phyloP scores from a whole-genome alignment of 2,113 vertebrate genomes.

The Hippopotamus amphibius region DNA sequence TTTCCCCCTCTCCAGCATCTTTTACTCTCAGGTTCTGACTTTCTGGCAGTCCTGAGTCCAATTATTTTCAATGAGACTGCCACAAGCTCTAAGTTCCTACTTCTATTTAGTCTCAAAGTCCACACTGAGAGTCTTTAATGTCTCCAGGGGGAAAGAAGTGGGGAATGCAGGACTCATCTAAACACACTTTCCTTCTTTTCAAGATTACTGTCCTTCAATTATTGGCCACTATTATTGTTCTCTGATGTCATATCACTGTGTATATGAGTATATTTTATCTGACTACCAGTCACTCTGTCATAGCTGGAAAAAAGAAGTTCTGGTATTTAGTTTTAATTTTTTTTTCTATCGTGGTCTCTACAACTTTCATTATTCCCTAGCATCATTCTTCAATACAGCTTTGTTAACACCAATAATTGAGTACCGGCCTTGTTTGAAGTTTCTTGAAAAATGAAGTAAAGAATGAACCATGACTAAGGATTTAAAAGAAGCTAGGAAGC shows the following conservation, averaged over 20 bases:
- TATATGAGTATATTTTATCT: background rate
- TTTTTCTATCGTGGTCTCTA: background rate
- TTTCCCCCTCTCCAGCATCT: background rate
- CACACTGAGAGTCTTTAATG: background rate
- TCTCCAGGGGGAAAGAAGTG: background rate
- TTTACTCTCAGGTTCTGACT: background rate
- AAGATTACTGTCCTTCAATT: background rate
- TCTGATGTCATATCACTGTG: background rate
- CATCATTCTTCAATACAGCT: background rate
- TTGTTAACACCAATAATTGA: background rate
- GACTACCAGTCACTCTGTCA: background rate
- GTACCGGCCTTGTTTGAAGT: background rate
- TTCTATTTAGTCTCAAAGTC: background rate
- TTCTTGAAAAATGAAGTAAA: conserved; percentile 34
- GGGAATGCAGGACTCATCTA: background rate
- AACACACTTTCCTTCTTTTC: background rate
- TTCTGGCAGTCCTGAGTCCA: background rate
- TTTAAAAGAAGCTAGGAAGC: background rate
- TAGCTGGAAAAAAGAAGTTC: background rate
- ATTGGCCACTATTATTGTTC: background rate
- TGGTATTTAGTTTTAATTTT: background rate
- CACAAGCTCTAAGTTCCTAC: background rate
- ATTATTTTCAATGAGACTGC: background rate
- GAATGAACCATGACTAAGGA: background rate
- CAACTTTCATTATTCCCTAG: background rate